Base-by-base conservation (phyloP, 1,140 invertebrate species). In the Aleiodes sp. region DNA sequence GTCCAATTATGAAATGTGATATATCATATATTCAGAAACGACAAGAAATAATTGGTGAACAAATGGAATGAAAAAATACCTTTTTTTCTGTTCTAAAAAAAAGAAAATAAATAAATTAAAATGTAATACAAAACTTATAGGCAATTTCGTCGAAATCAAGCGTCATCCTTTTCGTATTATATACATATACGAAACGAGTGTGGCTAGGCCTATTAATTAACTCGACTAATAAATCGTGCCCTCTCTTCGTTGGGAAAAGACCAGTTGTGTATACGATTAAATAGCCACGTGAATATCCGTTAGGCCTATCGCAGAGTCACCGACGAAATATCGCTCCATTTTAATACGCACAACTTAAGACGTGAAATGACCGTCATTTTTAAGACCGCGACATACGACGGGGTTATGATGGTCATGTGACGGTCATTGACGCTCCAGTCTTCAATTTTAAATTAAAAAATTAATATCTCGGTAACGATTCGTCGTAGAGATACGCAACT, bases 121-220 rank as follows among this genome's bases (percentile, higher is more conserved):
- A 33, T 33, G 21, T 16, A 12, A 14, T 19, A 14, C 39, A 39
- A 29, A 66, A 61, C 57, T 63, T 26, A 60, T 61, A 33, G 46
- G 21, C 71, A 71, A 80, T 78, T 80, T 82, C 73, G 70, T 60
- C 71, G 76, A 80, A 80, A 61, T 52, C 39, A 52, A 33, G 29
- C 21, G 35, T 41, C 57, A 70, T 37, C 62, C 39, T 63, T 65
- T 24, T 60, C 57, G 24, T 63, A 46, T 41, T 21, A 65, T 39
- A 69, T 19, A 68, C 16, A 35, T 29, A 19, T 10, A 46, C 14
- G 28, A 31, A n/a, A n/a, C n/a, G 35, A 28, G 65, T 19, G 65
- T 35, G 28, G 33, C 19, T 57, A 68, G n/a, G 78, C 78, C 80
- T 80, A 80, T 82, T 82, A 82, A 83, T 83, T 80, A 82, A 78